Conservation (phyloP, 1,140 invertebrate genomes). For the Pissodes strobi region DNA sequence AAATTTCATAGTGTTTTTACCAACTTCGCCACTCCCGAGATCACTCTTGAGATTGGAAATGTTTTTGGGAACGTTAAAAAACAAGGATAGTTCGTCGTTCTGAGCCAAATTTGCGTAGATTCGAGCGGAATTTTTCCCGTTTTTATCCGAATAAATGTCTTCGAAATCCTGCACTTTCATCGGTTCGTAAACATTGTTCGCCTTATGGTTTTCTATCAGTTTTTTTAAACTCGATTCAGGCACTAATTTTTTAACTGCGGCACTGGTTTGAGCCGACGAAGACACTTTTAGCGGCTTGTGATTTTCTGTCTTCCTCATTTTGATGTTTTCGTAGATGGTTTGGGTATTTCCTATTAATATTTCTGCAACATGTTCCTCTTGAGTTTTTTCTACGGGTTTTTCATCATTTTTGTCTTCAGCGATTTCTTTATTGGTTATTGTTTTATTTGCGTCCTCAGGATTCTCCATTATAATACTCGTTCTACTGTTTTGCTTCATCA, state of each 20-base stretch:
- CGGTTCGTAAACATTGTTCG: slow-evolving; percentile 47
- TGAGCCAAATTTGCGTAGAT: slow-evolving; percentile 51
- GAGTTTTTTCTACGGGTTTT: slow-evolving; percentile 32
- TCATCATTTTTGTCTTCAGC: slow-evolving; percentile 17
- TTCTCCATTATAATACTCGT: slow-evolving; percentile 50
- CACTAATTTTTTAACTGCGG: slow-evolving; percentile 36
- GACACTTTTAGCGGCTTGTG: slow-evolving; percentile 51
- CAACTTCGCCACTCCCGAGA: not conserved
- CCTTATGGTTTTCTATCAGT: slow-evolving; percentile 33
- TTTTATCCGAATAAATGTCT: slow-evolving; percentile 50
- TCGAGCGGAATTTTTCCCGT: slow-evolving; percentile 39
- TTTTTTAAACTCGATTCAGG: slow-evolving; percentile 35
- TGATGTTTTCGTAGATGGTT: slow-evolving; percentile 53
- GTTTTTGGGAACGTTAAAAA: slow-evolving; percentile 55
- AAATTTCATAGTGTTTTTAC: slow-evolving; percentile 17
- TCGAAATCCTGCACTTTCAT: slow-evolving; percentile 54
- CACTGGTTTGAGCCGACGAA: slow-evolving; percentile 46
- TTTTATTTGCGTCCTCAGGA: slow-evolving; percentile 32
- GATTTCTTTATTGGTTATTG: slow-evolving; percentile 17
- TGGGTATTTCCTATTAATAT: slow-evolving; percentile 43
- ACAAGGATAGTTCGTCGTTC: slow-evolving; percentile 48
- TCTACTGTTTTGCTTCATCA: slow-evolving; percentile 41
- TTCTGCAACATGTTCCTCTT: slow-evolving; percentile 46
- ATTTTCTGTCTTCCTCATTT: slow-evolving; percentile 46
- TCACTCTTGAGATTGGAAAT: not conserved